phyloP scores from a whole-genome alignment of 2,113 vertebrate species.

The Elephas maximus region DNA sequence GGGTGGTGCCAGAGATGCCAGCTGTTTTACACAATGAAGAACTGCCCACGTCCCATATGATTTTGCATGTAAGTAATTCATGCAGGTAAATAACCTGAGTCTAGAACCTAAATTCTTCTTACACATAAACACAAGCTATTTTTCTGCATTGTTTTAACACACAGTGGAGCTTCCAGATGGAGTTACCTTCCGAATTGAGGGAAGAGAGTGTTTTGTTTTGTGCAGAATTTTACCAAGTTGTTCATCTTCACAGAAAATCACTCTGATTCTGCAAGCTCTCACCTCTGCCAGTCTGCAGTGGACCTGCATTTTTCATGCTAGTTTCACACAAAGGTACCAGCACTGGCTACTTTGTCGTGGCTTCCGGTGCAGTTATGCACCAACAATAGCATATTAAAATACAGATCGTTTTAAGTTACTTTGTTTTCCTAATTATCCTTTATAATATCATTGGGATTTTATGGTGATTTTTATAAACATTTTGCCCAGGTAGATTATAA shows the following conservation, averaged over 20 bases:
- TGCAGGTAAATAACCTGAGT: background rate
- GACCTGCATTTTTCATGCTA: background rate
- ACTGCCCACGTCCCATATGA: background rate
- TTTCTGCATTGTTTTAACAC: background rate
- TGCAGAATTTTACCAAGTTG: background rate
- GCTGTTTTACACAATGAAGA: background rate
- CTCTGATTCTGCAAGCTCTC: background rate
- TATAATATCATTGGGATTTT: background rate
- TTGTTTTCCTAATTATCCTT: background rate
- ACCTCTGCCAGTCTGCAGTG: background rate
- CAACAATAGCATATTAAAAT: conserved; percentile 14
- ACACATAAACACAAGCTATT: background rate
- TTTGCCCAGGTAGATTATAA: background rate
- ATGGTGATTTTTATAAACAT: background rate
- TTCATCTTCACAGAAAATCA: background rate
- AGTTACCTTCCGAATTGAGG: background rate
- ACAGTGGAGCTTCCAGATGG: background rate
- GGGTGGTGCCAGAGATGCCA: background rate
- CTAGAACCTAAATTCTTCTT: conserved; percentile 7
- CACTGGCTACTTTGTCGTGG: background rate
- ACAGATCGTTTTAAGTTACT: background rate
- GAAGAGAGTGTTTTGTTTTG: background rate
- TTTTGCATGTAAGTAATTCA: background rate
- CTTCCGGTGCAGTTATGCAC: background rate
- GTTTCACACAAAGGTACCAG: background rate